Base-by-base conservation (phyloP, 2,888 invertebrate species). In the Chrysotoxum bicinctum region DNA sequence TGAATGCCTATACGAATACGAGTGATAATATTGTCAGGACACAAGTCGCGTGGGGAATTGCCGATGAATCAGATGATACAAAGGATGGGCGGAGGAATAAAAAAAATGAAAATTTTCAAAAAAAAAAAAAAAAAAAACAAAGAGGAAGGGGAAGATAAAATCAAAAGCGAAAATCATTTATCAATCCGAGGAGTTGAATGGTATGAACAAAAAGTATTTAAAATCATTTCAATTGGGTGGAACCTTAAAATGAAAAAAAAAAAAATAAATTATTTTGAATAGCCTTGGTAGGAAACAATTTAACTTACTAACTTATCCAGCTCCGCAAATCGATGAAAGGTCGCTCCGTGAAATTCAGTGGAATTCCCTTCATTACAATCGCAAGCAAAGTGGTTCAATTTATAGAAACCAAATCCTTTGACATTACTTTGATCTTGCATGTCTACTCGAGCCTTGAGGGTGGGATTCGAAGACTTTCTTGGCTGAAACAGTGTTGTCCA, bases 21-120 rank as follows among this genome's bases (percentile, higher is more conserved):
- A 30, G 32, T 50, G 76, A 72, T 72, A 72, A 78, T n/a, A n/a
- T 70, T 78, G 78, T 78, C 72, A 64, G 68, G 66, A 77, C 60
- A 26, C 45, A 7, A 45, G 30, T 64, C 64, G 45, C 48, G 23
- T 45, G 16, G 50, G 26, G 70, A 66, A 45, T 32, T 64, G 62
- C 43, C 35, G 6, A 60, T 45, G 23, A 64, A 23, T 45, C 14
- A n/a, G 12, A 56, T 19, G 30, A 2, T 12, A 8, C 45, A 62
- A 30, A 19, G 12, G 10, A 6, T 23, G 50, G 19, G 2, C 5
- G 45, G 30, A 32, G 7, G 19, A 4, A 26, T 7, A 14, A n/a
- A 43, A 40, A n/a, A 9, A 43, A 48, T 4, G 14, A 2, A 45
- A 45, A 50, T 14, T 50, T 50, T 26, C 50, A 50, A 50, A 50